Conservation (phyloP, 2,113 vertebrate species). For the Murina feae region DNA sequence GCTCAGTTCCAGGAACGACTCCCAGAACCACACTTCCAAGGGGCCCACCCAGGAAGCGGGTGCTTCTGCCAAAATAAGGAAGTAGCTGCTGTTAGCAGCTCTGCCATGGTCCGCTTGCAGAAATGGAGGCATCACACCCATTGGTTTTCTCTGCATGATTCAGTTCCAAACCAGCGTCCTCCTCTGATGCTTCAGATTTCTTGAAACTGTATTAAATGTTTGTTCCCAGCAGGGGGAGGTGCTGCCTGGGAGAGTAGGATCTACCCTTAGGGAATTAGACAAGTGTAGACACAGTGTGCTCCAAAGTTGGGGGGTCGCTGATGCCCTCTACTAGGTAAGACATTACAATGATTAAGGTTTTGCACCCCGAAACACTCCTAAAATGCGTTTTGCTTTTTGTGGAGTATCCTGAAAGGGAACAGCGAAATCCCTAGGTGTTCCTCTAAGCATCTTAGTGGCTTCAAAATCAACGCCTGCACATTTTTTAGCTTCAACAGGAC, state of each 20-base stretch:
- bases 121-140: neutral
- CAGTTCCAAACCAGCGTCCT: neutral
- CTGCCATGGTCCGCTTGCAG: neutral
- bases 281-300: neutral
- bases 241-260: neutral
- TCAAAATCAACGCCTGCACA: neutral
- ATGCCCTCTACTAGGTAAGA: neutral
- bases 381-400: neutral
- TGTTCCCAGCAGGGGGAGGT: neutral
- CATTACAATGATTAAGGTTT: neutral
- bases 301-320: neutral
- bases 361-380: neutral
- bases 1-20: neutral
- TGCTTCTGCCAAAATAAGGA: neutral
- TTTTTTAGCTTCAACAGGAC: neutral
- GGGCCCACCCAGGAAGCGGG: constrained; percentile 36
- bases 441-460: neutral
- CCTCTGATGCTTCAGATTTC: neutral
- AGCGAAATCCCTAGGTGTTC: neutral
- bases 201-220: neutral
- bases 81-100: neutral
- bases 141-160: neutral
- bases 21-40: constrained; percentile 29
- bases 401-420: neutral
- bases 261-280: neutral